These are phyloP conservation scores for Melipona quadrifasciata DNA, from an alignment of 1,140 invertebrate species.

Conservation along the genomic window DNA sequence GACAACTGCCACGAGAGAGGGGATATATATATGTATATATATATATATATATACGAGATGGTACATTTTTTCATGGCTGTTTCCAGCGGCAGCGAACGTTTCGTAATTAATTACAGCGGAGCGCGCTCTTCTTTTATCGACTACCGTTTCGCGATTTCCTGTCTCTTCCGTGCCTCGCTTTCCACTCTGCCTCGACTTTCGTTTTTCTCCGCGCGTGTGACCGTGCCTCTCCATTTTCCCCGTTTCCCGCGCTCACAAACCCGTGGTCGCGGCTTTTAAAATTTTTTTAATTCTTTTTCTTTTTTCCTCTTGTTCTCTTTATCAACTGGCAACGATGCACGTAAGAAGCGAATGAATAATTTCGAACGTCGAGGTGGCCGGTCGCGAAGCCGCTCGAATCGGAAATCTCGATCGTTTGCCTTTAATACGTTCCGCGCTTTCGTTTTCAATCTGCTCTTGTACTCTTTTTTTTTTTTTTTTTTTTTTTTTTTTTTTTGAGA, in stretches of 20 bases:
- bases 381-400: not conserved
- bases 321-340: not conserved
- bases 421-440: not conserved
- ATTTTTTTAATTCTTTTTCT: not conserved
- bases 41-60: not conserved
- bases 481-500: not conserved
- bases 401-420: not conserved
- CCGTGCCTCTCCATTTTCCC: not conserved
- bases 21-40: not conserved
- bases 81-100: constrained; percentile 66
- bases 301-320: not conserved
- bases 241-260: no score
- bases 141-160: constrained; percentile 67
- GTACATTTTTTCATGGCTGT: constrained; percentile 55
- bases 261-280: not conserved
- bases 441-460: not conserved
- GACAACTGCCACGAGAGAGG: not conserved
- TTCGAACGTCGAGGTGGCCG: not conserved
- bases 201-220: not conserved
- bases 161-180: constrained; percentile 26
- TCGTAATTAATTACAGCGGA: constrained; percentile 74
- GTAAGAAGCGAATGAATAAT: constrained; percentile 15
- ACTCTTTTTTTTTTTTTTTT: not conserved
- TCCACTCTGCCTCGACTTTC: not conserved
- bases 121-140: constrained; percentile 73